These are phyloP conservation scores for Euproctis similis DNA, from an alignment of 2,888 invertebrate species.

Conservation along the genomic window DNA sequence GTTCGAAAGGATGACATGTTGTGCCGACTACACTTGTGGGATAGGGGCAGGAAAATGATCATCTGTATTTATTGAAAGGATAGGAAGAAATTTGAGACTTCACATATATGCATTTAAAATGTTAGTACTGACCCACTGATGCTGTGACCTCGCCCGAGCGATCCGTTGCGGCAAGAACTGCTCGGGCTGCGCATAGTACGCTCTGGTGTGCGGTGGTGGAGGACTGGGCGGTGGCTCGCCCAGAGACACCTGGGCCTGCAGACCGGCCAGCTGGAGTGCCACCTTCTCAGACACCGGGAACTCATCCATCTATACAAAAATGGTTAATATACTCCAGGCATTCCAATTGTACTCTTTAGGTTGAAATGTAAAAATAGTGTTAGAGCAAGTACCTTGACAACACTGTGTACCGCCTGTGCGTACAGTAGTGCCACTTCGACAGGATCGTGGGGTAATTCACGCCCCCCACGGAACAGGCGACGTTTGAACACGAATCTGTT, in stretches of 20 bases:
- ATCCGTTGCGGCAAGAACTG: slow-evolving; percentile 91
- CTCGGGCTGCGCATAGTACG: slow-evolving; percentile 93
- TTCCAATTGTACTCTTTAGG: no score
- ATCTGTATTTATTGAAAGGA: no score
- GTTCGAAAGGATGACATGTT: no score
- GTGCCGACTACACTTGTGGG: no score
- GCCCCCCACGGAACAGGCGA: slow-evolving; percentile 89
- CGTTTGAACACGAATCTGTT: slow-evolving; percentile 95
- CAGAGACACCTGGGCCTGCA: slow-evolving; percentile 95
- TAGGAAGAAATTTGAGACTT: no score
- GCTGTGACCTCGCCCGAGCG: slow-evolving; percentile 84
- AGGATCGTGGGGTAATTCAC: slow-evolving; percentile 95
- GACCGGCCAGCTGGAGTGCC: slow-evolving; percentile 92
- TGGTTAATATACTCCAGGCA: neutral
- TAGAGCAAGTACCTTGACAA: slow-evolving; percentile 84
- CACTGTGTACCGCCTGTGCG: slow-evolving; percentile 95
- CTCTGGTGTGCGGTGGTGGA: slow-evolving; percentile 83
- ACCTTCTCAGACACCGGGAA: slow-evolving; percentile 97
- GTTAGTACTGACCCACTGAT: slow-evolving; percentile 82
- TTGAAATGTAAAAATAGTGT: no score
- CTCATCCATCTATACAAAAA: slow-evolving; percentile 84
- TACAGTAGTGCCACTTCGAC: slow-evolving; percentile 95
- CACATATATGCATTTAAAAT: no score
- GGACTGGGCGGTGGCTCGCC: slow-evolving; percentile 86
- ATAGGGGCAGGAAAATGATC: no score